Conservation (phyloP, 2,113 vertebrate genomes). For the Marmota monax region DNA sequence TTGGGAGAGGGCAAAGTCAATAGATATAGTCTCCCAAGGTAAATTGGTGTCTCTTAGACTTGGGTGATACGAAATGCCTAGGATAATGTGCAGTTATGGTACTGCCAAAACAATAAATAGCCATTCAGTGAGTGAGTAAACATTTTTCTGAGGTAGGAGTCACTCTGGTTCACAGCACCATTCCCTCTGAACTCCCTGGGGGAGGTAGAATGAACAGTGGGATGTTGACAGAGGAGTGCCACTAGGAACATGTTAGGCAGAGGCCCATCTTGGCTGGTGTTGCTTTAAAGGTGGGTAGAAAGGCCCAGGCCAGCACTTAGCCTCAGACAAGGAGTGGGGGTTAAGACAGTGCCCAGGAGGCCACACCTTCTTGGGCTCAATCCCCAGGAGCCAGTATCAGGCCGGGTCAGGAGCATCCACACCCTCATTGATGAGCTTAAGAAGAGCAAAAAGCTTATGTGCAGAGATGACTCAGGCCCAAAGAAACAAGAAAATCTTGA, state of each 20-base stretch:
- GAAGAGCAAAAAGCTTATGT: not conserved
- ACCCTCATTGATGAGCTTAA: not conserved
- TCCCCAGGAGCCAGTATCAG: not conserved
- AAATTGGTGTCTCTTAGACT: not conserved
- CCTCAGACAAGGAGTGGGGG: not conserved
- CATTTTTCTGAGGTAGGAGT: not conserved
- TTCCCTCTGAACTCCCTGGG: not conserved
- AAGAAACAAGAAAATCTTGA: constrained; percentile 20
- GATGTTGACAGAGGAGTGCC: not conserved
- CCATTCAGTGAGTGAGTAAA: not conserved
- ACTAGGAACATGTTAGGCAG: not conserved
- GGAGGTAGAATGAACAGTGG: not conserved
- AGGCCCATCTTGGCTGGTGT: not conserved
- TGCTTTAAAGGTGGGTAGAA: not conserved
- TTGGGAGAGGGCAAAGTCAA: not conserved
- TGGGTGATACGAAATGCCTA: not conserved
- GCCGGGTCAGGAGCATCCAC: not conserved
- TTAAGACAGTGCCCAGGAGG: not conserved
- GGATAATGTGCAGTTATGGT: not conserved
- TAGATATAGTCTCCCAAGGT: not conserved
- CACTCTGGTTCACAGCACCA: not conserved
- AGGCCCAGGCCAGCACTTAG: not conserved
- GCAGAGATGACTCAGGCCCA: constrained; percentile 45
- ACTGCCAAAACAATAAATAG: not conserved
- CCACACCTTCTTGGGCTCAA: not conserved